Evolutionary conservation across 2,888 invertebrate species (phyloP), one percentile per base, ranked within the genome.

Genomic region (Lutraria lutraria): DNA sequence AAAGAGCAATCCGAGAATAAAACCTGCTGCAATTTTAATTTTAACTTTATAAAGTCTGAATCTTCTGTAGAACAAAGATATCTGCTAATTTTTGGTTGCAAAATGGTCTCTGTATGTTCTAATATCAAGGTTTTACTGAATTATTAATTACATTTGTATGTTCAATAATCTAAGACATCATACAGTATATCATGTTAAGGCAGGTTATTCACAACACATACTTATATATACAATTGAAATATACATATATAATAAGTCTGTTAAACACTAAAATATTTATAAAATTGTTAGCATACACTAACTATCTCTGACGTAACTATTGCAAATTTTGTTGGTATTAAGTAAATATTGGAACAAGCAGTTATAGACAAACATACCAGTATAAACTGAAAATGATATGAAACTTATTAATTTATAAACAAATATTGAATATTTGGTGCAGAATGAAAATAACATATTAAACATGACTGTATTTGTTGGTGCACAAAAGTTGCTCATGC

Each of bases 381-480:
- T 10, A 76, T 76, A 31, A 34, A 34, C 76, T 76, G 76, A 76
- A 76, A 76, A 76, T 76, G 76, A 76, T 76, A 34, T 34, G 16
- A 76, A 76, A 31, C 76, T 34, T 19, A 76, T 68, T 34, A 31
- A 76, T 76, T 76, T 31, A 34, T 72, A 12, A 72, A 76, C 15
- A 76, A 76, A 31, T 76, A 13, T 31, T 76, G 25, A 76, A 76
- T 68, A 68, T 6, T 76, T 31, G 29, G 76, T 76, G 76, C 76
- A 76, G 19, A 76, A 31, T 76, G 29, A 76, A 76, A 31, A 76
- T 76, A 34, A 76, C 16, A 76, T 76, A 76, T 15, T 19, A 19
- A 76, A 76, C 34, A 76, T 76, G n/a, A n/a, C n/a, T n/a, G 31
- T 16, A 76, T 76, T 31, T 76, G 6, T 34, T 19, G 34, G 76